phyloP scores from a whole-genome alignment of 2,797 vertebrate species.

The Rhincodon typus region DNA sequence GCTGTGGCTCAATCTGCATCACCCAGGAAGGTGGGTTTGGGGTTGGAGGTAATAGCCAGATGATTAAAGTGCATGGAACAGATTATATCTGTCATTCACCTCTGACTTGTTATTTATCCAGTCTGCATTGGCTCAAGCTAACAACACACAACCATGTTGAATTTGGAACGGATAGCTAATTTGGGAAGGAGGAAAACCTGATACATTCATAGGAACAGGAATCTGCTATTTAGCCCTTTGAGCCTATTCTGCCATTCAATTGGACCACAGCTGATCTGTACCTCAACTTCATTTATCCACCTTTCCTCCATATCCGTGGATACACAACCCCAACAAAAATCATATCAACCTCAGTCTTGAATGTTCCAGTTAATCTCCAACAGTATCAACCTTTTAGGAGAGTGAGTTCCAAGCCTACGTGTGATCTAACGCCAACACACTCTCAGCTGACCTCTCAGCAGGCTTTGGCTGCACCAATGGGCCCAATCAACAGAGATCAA shows the following conservation, averaged over 20 bases:
- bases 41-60: no score
- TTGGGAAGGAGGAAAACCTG: not conserved
- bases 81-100: not conserved
- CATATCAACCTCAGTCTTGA: not conserved
- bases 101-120: not conserved
- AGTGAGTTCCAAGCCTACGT: not conserved
- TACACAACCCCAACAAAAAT: not conserved
- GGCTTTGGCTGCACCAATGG: no score
- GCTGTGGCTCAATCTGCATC: slow-evolving; percentile 88
- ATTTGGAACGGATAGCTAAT: not conserved
- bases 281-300: not conserved
- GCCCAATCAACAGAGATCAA: not conserved
- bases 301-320: not conserved
- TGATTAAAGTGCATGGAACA: not conserved
- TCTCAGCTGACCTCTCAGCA: no score
- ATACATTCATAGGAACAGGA: not conserved
- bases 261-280: not conserved
- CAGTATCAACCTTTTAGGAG: not conserved
- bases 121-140: no score
- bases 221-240: not conserved
- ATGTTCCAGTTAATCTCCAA: not conserved
- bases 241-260: not conserved
- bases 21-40: slow-evolving; percentile 77
- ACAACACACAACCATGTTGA: not conserved
- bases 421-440: no score